Base-by-base conservation (phyloP, 2,888 invertebrate genomes). In the Polylopha cassiicola region DNA sequence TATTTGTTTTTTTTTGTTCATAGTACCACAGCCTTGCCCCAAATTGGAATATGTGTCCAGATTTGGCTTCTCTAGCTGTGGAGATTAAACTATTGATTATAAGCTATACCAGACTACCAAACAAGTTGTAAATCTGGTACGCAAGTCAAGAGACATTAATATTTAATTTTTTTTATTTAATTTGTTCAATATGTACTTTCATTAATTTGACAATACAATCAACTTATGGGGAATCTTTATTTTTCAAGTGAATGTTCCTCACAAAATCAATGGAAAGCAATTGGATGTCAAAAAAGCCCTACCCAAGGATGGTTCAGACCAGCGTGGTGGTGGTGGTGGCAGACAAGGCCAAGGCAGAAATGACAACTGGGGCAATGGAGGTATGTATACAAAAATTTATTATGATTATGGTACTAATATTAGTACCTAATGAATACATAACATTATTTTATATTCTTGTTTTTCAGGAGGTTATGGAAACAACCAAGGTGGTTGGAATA, bases 241-340 rank as follows among this genome's bases (percentile, higher is more conserved):
- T 29, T 53, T 54, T 55, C 55, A 71, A 93, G 91, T 95, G 62
- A 93, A 94, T 77, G 91, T 92, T 39, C 91, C 92, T 51, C 96
- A 97, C 64, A 91, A 91, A 57, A 91, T 97, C 24, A 92, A 92
- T 63, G 95, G 94, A 1, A 95, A 95, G 67, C 91, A 92, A 59
- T 89, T 97, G 16, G 97, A 97, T 78, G 97, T 97, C 0, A 97
- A 97, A 68, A 98, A 98, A 81, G 97, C 97, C 3, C 80, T 97
- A 22, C 95, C 95, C 38, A 95, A 95, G 71, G 92, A 94, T 54
- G 89, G 89, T 16, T 85, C 89, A 22, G 87, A 89, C 3, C 86
- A 87, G 24, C 77, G 89, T 44, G 79, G 87, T 44, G 87, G 88
- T 20, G 85, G 89, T 23, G 61, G 68, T 18, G 61, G 64, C 24